A percentile compares a stretch with the other conserved stretches of the same genome.
Conservation (phyloP, 2,888 invertebrate genomes). For the Rotaria sp. region DNA sequence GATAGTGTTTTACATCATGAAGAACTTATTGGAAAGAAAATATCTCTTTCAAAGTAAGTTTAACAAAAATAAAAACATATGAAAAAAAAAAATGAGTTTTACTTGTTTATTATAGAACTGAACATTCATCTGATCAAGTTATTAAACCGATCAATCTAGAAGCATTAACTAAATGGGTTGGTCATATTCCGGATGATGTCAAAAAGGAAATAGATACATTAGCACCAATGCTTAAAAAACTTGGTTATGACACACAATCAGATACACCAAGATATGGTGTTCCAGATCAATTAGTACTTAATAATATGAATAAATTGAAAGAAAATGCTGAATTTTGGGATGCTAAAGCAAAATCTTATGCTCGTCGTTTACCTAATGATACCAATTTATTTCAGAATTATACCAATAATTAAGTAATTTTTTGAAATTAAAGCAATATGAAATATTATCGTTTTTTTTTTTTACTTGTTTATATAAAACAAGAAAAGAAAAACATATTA, state of each 20-base stretch:
- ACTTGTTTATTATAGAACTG: slow-evolving; percentile 66
- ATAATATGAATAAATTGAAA: slow-evolving; percentile 55
- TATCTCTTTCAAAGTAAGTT: slow-evolving; percentile 82
- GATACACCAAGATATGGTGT: slow-evolving; percentile 90
- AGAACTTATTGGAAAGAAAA: slow-evolving; percentile 87
- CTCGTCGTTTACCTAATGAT: slow-evolving; percentile 12
- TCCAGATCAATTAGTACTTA: slow-evolving; percentile 68
- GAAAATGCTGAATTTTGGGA: slow-evolving; percentile 53
- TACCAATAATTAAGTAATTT: background rate
- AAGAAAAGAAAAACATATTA: no score
- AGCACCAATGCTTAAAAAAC: slow-evolving; percentile 82
- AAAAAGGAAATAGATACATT: slow-evolving; percentile 81
- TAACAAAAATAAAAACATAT: background rate
- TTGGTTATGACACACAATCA: slow-evolving; percentile 84
- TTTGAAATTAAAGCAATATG: background rate
- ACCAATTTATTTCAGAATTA: background rate
- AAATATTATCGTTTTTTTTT: no score
- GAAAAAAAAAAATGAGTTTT: no score
- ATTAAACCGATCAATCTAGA: slow-evolving; percentile 94
- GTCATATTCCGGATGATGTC: slow-evolving; percentile 67
- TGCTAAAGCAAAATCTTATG: slow-evolving; percentile 43
- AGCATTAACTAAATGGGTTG: slow-evolving; percentile 65
- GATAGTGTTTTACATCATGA: slow-evolving; percentile 93
- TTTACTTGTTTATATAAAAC: no score
- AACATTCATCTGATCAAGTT: slow-evolving; percentile 94